These are phyloP conservation scores for Crenuchus spilurus DNA, from an alignment of 2,797 vertebrate genomes.

Conservation along the genomic window DNA sequence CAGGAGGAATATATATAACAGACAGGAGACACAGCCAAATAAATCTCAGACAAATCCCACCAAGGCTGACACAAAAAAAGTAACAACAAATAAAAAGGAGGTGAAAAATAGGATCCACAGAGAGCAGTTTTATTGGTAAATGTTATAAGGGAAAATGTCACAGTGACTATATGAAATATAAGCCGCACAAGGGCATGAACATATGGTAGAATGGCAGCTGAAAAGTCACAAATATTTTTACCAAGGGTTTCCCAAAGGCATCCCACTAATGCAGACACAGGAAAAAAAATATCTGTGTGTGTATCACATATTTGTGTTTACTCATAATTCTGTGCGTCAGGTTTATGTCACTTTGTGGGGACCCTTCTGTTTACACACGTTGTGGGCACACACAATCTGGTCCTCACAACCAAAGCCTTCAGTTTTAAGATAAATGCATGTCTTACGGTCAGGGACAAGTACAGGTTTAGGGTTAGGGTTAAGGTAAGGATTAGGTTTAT, in stretches of 20 bases:
- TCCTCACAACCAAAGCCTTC: too few species aligned
- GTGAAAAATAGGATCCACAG: slow-evolving; percentile 33
- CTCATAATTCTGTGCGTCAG: too few species aligned
- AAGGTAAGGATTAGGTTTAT: too few species aligned
- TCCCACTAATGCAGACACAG: too few species aligned
- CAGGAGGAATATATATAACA: slow-evolving; percentile 54
- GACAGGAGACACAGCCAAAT: slow-evolving; percentile 27
- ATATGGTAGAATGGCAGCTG: neutral
- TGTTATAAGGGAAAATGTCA: slow-evolving; percentile 42
- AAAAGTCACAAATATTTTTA: neutral
- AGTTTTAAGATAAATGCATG: too few species aligned
- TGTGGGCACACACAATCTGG: too few species aligned
- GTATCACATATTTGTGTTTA: too few species aligned
- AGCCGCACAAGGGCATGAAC: slow-evolving; percentile 13
- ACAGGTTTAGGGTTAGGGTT: too few species aligned
- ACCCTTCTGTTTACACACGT: too few species aligned
- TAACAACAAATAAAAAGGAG: slow-evolving; percentile 43
- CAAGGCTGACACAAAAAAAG: slow-evolving; percentile 49
- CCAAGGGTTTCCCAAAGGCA: neutral
- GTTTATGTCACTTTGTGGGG: too few species aligned
- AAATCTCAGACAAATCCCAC: slow-evolving; percentile 50
- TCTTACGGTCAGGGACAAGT: too few species aligned
- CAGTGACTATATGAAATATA: slow-evolving; percentile 28
- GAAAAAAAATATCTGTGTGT: too few species aligned
- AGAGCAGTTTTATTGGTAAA: slow-evolving; percentile 42